Evolutionary conservation across 2,888 invertebrate species (phyloP).

Genomic region (Caenorhabditis afra): DNA sequence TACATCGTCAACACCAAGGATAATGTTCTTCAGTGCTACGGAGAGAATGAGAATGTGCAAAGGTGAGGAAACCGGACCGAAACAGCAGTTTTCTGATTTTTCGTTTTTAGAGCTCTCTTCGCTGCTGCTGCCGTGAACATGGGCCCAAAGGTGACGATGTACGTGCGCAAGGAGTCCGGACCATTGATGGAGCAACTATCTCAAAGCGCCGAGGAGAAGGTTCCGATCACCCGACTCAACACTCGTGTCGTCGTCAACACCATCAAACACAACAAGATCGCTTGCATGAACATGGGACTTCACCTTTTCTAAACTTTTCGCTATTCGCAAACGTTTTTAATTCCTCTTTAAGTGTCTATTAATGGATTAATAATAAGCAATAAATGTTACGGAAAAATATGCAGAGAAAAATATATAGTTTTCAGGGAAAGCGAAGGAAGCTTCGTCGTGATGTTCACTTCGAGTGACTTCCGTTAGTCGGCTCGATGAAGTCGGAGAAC

Average conservation of each 20-base stretch:
- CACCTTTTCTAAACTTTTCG: conserved; percentile 71
- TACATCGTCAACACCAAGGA: conserved; percentile 71
- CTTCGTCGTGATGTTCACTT: no score
- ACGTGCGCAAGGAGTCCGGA: conserved; percentile 47
- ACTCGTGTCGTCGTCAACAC: conserved; percentile 72
- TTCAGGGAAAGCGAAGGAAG: no score
- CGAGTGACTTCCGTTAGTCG: no score
- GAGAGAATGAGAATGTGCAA: conserved; percentile 68
- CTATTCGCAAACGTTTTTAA: background rate
- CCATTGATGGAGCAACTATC: conserved; percentile 52
- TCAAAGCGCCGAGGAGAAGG: conserved; percentile 35
- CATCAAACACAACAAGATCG: conserved; percentile 76
- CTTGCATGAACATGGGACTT: conserved; percentile 75
- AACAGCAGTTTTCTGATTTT: background rate
- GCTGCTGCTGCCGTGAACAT: conserved; percentile 60
- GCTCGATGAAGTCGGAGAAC: no score
- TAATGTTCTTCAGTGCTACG: conserved; percentile 76
- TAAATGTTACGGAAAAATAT: no score
- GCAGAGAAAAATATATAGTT: no score
- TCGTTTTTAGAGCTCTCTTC: conserved; percentile 47
- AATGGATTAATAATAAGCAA: background rate
- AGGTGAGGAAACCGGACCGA: conserved; percentile 45
- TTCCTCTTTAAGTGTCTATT: background rate
- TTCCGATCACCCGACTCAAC: conserved; percentile 74
- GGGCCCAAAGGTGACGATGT: conserved; percentile 56